Evolutionary conservation across 2,797 vertebrate genomes (phyloP).

Genomic region (Pseudochromis fuscus): DNA sequence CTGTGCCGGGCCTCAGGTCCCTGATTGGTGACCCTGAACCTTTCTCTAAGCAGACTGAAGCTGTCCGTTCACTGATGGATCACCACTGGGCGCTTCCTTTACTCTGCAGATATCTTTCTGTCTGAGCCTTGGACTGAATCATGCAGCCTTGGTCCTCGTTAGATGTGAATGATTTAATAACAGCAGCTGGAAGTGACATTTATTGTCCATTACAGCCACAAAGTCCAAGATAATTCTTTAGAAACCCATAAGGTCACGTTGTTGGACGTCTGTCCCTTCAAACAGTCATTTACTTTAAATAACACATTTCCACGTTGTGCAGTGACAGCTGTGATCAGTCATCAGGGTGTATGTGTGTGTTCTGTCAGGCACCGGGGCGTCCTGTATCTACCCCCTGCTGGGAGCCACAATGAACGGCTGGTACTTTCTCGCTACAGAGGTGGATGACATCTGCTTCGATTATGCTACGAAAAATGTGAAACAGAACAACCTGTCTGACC

Average conservation of each 20-base stretch:
- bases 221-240: slow-evolving; percentile 27
- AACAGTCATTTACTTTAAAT: slow-evolving; percentile 11
- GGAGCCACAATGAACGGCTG: slow-evolving; percentile 98
- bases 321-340: slow-evolving; percentile 26
- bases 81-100: slow-evolving; percentile 39
- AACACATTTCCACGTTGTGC: slow-evolving; percentile 28
- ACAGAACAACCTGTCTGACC: slow-evolving; percentile 94
- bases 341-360: slow-evolving; percentile 37
- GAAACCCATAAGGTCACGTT: slow-evolving; percentile 14
- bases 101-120: slow-evolving; percentile 27
- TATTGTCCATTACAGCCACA: slow-evolving; percentile 55
- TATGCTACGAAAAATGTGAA: slow-evolving; percentile 98
- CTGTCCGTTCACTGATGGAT: slow-evolving; percentile 75
- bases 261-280: background rate
- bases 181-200: slow-evolving; percentile 43
- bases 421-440: slow-evolving; percentile 98
- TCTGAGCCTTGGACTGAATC: slow-evolving; percentile 41
- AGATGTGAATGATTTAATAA: slow-evolving; percentile 66
- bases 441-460: slow-evolving; percentile 98
- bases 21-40: slow-evolving; percentile 55
- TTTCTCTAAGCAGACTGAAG: slow-evolving; percentile 49
- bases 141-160: slow-evolving; percentile 48
- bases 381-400: slow-evolving; percentile 97
- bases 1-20: slow-evolving; percentile 46
- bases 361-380: slow-evolving; percentile 93